phyloP scores from a whole-genome alignment of 2,888 invertebrate species.

The Dexiosoma caninum region DNA sequence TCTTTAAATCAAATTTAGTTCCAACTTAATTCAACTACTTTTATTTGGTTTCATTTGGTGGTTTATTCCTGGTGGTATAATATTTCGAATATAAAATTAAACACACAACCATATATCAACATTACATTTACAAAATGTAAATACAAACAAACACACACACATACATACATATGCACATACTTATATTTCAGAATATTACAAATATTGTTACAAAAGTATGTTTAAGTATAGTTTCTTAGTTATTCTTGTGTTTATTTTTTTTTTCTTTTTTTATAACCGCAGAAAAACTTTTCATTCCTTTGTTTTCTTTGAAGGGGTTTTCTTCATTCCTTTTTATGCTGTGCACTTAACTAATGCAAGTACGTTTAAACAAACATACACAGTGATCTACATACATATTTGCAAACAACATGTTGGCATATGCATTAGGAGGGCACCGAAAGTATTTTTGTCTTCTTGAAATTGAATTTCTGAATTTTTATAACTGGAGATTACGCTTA shows the following conservation, averaged over 20 bases:
- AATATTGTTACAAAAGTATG: not conserved
- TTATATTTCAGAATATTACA: not conserved
- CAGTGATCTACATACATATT: too few species aligned
- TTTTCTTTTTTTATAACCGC: conserved; percentile 39
- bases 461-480: too few species aligned
- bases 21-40: not conserved
- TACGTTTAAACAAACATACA: not conserved
- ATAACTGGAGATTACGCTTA: too few species aligned
- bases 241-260: conserved; percentile 13
- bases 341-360: not conserved
- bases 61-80: not conserved
- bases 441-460: too few species aligned
- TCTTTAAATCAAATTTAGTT: not conserved
- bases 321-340: not conserved
- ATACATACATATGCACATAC: not conserved
- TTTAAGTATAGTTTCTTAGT: not conserved
- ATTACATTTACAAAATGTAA: conserved; percentile 5
- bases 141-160: too few species aligned
- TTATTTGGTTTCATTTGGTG: conserved; percentile 1
- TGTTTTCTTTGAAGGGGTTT: not conserved
- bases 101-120: not conserved
- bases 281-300: conserved; percentile 31
- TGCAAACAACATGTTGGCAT: too few species aligned
- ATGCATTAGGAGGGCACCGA: too few species aligned
- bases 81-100: not conserved